Evolutionary conservation across 2,888 invertebrate genomes (phyloP), one percentile per base, ranked within the genome.

Genomic region (Isotomurus palustris): DNA sequence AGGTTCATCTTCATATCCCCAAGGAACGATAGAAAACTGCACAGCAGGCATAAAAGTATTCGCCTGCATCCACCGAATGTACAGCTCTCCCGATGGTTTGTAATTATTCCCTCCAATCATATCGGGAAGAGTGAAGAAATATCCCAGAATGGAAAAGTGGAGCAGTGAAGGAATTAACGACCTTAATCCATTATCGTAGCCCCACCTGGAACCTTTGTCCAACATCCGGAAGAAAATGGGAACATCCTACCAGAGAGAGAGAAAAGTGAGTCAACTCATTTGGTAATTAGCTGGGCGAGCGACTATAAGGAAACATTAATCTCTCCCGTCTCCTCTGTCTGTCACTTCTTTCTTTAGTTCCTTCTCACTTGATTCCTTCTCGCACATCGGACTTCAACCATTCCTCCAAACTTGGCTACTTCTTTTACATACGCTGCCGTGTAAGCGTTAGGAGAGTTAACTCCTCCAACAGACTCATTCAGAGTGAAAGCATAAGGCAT

Each of bases 1-100:
- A 12, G 79, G 72, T 71, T 85, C 85, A 72, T 82, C 87, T 5
- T 44, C 6, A 4, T 8, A 6, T 62, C 86, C 83, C 90, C 90
- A 91, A 0, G 91, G 91, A 0, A 83, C 81, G 58, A 83, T 83
- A 0, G 90, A 89, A 71, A 85, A 88, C 75, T 91, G 89, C 76
- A 91, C 80, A 0, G 82, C 78, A 0, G 90, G 89, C 78, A 91
- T 81, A 72, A 88, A 88, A 0, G 83, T 81, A 56, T 84, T 87
- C 0, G 86, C 83, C 72, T 88, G 85, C 44, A 87, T 78, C 90
- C 90, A 91, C 71, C 90, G 78, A 28, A 89, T 82, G 72, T 84
- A 87, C 50, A 86, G 74, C 72, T 86, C 84, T 58, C 82, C 82
- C 21, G 78, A 27, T 19, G 41, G 47, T 21, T 56, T 51, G 35